Base-by-base conservation (phyloP, 2,888 invertebrate genomes). In the Globia sparganii region DNA sequence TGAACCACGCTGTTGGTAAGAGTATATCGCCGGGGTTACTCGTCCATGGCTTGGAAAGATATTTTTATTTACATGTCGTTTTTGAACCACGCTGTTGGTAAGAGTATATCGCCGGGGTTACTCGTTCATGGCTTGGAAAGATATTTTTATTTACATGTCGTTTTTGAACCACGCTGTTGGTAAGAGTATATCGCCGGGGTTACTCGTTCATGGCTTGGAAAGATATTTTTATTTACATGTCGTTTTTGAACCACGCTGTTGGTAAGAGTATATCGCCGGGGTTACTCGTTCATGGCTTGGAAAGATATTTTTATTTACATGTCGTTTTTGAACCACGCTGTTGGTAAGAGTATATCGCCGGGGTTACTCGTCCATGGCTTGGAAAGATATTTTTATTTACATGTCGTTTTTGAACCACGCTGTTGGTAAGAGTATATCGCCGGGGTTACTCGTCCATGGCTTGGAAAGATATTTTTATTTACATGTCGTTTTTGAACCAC, bases 21-120 rank as follows among this genome's bases (percentile, higher is more conserved):
- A n/a, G 4, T 37, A 9, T 62, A 25, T 74, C 68, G 25, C 9
- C 1, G 15, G 15, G 56, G 11, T 18, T 62, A 37, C 11, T 56
- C 37, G 5, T 4, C 31, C 46, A 28, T 31, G 21, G 31, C n/a
- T 25, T 25, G 1, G n/a, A 5, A 18, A 61, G 1, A 25, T 59
- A 25, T 31, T 9, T 80, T 81, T 87, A 78, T 80, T 73, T 77
- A 70, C 69, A 59, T 77, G 56, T 72, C 58, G 49, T 58, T 43
- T 72, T 58, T 71, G 25, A 76, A 59, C 34, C 56, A 31, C 15
- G 28, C 18, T 25, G 53, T 62, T 31, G 28, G 34, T 53, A 46
- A 8, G 40, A n/a, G 4, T 37, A 9, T 62, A 25, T 74, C 68
- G 25, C 9, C 1, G 15, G 15, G 56, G 11, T 18, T 62, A 37